Base-by-base conservation (phyloP, 1,140 invertebrate genomes). In the Bactericera cockerelli region DNA sequence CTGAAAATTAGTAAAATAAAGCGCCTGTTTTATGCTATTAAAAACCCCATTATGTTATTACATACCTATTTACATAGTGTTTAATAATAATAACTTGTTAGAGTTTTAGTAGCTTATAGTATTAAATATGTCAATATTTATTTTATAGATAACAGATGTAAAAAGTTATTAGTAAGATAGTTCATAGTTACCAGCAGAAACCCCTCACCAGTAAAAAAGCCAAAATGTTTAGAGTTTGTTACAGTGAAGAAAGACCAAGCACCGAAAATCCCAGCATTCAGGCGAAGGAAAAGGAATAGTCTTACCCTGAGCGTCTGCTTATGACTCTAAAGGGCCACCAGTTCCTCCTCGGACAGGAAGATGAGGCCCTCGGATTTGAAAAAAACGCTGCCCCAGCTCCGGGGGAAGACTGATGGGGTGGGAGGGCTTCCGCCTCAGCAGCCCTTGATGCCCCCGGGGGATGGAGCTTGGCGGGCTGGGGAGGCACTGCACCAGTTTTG, bases 241-340 rank as follows among this genome's bases (percentile, higher is more conserved):
- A 31, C 4, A 31, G 13, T 31, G 28, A 31, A 31, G 28, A 31
- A 31, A 13, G 28, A 31, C 28, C n/a, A 49, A 49, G 42, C 42
- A 49, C 42, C 42, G 8, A 49, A 49, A 4, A 49, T 31, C 13
- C 28, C 28, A n/a, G 28, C 42, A 6, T 49, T 49, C 42, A 6
- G 19, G 8, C 42, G 19, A n/a, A 49, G 4, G 19, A n/a, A 49
- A 19, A 10, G 42, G 42, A 49, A 19, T 49, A 49, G 19, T 49
- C 42, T 49, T 49, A 49, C 42, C 42, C 42, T 49, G n/a, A 49
- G 42, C n/a, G 42, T 49, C 19, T 49, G n/a, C 42, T 49, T 49
- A n/a, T 49, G 42, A 49, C 42, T 49, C 19, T 49, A 49, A n/a
- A 6, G 42, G 19, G 42, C 42, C 6, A 49, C 22, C n/a, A 49